Evolutionary conservation across 2,888 invertebrate genomes (phyloP).

Genomic region (Nemoura dubitans): DNA sequence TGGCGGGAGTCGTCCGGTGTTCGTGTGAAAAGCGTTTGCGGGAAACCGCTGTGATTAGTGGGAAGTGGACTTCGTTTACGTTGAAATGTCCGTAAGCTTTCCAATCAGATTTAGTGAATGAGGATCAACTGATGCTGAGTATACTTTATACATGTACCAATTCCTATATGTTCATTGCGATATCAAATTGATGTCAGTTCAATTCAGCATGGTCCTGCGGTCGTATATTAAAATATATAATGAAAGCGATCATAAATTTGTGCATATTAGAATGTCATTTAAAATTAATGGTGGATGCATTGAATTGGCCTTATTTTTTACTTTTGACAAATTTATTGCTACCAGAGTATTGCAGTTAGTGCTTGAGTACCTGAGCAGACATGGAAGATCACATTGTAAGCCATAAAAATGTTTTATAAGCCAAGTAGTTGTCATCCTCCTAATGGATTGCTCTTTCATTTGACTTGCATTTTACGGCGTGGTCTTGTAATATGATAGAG

Average conservation of each 20-base stretch:
- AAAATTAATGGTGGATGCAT: not conserved
- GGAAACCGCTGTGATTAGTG: not conserved
- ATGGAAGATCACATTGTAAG: not conserved
- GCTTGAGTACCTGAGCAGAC: not conserved
- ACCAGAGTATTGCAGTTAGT: not conserved
- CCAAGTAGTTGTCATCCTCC: not conserved
- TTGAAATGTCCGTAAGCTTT: not conserved
- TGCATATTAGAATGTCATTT: conserved; percentile 1
- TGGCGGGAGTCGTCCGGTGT: not conserved
- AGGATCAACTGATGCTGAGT: not conserved
- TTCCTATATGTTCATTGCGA: not conserved
- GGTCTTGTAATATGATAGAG: not conserved
- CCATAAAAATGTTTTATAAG: not conserved
- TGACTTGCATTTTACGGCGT: not conserved
- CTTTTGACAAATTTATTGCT: not conserved
- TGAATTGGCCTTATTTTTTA: not conserved
- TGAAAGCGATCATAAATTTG: not conserved
- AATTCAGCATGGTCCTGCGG: not conserved
- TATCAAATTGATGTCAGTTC: not conserved
- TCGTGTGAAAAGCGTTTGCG: not conserved
- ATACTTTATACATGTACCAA: not conserved
- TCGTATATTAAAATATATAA: not conserved
- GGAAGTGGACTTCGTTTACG: not conserved
- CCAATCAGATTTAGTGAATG: not conserved
- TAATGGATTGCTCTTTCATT: not conserved